Conservation (phyloP, 2,888 invertebrate genomes). For the Ichneumoninae sp. region DNA sequence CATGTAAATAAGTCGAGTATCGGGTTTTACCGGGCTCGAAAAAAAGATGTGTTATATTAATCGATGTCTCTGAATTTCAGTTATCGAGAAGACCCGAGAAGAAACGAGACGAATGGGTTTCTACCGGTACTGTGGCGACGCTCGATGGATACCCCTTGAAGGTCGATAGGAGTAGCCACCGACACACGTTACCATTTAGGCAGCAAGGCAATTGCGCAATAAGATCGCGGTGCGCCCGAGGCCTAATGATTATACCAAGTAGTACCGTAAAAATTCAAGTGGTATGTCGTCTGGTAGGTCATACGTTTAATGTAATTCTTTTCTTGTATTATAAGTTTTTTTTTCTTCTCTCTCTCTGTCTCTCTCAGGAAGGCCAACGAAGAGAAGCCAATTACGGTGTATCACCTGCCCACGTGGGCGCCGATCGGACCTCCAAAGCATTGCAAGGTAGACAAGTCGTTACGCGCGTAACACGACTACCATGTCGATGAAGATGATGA, state of each 20-base stretch:
- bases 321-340: not conserved
- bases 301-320: not conserved
- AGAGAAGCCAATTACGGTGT: slow-evolving; percentile 51
- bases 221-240: not conserved
- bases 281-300: not conserved
- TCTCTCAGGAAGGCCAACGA: slow-evolving; percentile 42
- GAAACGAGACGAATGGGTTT: not conserved
- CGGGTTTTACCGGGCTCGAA: not conserved
- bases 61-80: not conserved
- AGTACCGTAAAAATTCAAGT: not conserved
- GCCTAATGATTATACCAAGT: slow-evolving; percentile 14
- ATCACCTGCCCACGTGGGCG: slow-evolving; percentile 46
- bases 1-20: not conserved
- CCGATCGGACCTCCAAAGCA: slow-evolving; percentile 19
- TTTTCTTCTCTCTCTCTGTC: slow-evolving; percentile 6
- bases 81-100: no score
- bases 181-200: slow-evolving; percentile 49
- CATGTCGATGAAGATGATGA: not conserved
- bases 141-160: slow-evolving; percentile 12
- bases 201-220: slow-evolving; percentile 51
- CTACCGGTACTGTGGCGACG: not conserved
- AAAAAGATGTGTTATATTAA: not conserved
- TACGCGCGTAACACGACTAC: not conserved
- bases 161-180: not conserved
- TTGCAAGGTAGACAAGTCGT: slow-evolving; percentile 53